Conservation (phyloP, 2,888 invertebrate genomes). For the Sclerodermus sp. region DNA sequence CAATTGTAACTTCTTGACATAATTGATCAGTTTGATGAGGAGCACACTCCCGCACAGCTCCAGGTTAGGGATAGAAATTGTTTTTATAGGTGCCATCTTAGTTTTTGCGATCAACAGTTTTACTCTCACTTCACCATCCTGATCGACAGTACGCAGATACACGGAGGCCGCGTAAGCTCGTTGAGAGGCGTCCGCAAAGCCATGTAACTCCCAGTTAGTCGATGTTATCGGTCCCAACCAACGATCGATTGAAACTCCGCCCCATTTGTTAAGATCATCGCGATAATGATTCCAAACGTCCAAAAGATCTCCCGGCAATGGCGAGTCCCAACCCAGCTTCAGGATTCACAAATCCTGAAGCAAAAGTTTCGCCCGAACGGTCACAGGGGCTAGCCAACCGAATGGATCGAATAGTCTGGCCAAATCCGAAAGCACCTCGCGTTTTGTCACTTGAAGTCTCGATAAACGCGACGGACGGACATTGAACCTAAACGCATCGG, state of each 20-base stretch:
- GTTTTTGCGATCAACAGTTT: conserved; percentile 16
- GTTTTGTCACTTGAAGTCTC: conserved; percentile 9
- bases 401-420: conserved; percentile 18
- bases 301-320: conserved; percentile 6
- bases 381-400: conserved; percentile 15
- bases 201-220: too few species aligned
- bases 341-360: conserved; percentile 13
- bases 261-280: too few species aligned
- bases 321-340: conserved; percentile 10
- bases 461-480: too few species aligned
- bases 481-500: conserved; percentile 14
- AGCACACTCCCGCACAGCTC: conserved; percentile 15
- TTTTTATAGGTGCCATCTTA: conserved; percentile 17
- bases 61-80: conserved; percentile 15
- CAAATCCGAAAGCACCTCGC: conserved; percentile 6
- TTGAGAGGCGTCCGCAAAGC: conserved; percentile 19
- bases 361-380: conserved; percentile 14
- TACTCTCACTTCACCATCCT: conserved; percentile 3
- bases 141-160: conserved; percentile 5
- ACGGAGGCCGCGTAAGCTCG: conserved; percentile 10
- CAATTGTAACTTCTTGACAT: background rate
- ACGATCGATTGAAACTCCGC: too few species aligned
- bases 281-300: conserved; percentile 4
- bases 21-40: conserved; percentile 3
- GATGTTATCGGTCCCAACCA: too few species aligned